Evolutionary conservation across 2,888 invertebrate species (phyloP), one percentile per base, ranked within the genome.

Genomic region (Dasypolia templi): DNA sequence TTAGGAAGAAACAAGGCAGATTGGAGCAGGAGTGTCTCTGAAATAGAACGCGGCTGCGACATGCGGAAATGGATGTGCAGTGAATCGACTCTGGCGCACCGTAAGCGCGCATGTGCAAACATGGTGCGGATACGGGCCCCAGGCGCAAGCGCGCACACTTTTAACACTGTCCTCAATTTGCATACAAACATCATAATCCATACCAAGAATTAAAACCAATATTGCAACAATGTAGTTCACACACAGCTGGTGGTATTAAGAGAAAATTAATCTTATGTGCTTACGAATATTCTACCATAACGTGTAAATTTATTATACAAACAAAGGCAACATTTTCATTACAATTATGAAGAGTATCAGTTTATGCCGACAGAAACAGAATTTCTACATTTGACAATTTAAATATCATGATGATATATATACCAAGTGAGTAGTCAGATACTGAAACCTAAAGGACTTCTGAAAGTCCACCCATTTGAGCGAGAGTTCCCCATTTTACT

Each of bases 41-140:
- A 94, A 94, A 94, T 94, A 94, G 94, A 91, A 88, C 89, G 69
- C 77, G 80, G 75, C 87, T 81, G 91, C 86, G 92, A 92, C 92
- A 94, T 89, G 94, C 94, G 95, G 95, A 95, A 95, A 93, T 91
- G 91, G 79, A 88, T 86, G 80, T 81, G 86, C 84, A 85, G 85
- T 88, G 88, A 90, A 89, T 89, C 87, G 86, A 85, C 87, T 84
- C 83, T 62, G 67, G 77, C 77, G 72, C 76, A 82, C 70, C 77
- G 66, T 79, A 66, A 59, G 56, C 63, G 77, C 68, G 73, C 67
- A 78, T 78, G 44, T 72, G 80, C 83, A 79, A 83, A 82, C 75
- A 75, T 79, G 68, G 68, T 59, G 70, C 62, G 63, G 71, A 58
- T 69, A 49, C 53, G 58, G 55, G 61, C 42, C 42, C 39, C 29